Evolutionary conservation across 30 jellyfish, hydroid and myxozoan genomes (phyloP), one percentile per base, ranked within the genome.

Genomic region (Aurelia sp.): DNA sequence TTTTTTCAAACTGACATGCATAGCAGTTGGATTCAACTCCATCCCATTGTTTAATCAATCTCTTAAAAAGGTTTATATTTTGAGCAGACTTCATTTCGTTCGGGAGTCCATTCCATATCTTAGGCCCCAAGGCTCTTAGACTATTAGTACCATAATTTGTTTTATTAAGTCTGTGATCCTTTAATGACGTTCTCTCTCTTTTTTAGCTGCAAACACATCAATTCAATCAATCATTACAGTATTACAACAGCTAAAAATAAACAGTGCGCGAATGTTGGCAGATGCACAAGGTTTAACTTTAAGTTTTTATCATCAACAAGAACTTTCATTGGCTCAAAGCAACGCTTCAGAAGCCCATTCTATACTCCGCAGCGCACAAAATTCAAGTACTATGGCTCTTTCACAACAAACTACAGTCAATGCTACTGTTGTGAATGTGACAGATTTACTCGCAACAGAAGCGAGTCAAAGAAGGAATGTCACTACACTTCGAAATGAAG

Each of bases 311-410:
- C 85, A 69, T 30, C 78, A 82, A 40, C 35, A 27, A 0, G 91
- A 82, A 64, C 33, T 55, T 8, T 11, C n/a, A 0, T 55, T 50
- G 20, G 91, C 91, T 19, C 79, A 57, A 27, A 44, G 79, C 75
- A 82, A 82, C 47, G 86, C 91, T 13, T 44, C 91, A 11, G 85
- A 37, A 3, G 91, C 91, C 30, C 11, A 41, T 17, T 66, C 78
- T 18, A 35, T 82, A 17, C 85, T 82, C 20, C 27, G 11, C 10
- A 77, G 79, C 27, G 27, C 62, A 58, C 83, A 82, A 22, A 41
- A 62, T 16, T 22, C 81, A 33, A 47, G 51, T 4, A 0, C 62
- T 18, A 41, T 35, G 13, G 85, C 81, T 3, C 10, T 60, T 15
- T 17, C 47, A 30, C 85, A 82, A 48, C 63, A 60, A 31, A 76